These are phyloP conservation scores for Poeciliopsis turrubarensis DNA, from an alignment of 2,113 vertebrate genomes.

Conservation along the genomic window DNA sequence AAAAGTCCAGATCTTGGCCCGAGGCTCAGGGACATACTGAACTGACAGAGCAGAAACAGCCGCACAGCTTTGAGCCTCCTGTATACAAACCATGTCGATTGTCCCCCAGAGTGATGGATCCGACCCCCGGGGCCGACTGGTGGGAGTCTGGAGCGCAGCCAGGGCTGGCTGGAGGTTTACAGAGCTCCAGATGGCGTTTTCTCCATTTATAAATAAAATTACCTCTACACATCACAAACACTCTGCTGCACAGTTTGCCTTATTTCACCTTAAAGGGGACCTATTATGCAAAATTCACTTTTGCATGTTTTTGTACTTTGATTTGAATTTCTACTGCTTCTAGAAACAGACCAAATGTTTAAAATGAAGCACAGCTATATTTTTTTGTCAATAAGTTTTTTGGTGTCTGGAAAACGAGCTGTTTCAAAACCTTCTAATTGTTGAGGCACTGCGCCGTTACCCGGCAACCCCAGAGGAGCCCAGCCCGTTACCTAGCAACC, in stretches of 20 bases:
- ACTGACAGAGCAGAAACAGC: constrained; percentile 15
- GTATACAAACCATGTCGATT: constrained; percentile 38
- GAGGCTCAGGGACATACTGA: not conserved
- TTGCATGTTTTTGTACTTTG: too few species aligned
- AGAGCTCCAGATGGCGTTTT: constrained; percentile 64
- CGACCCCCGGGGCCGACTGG: constrained; percentile 28
- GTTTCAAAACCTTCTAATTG: too few species aligned
- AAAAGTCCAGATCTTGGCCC: constrained; percentile 18
- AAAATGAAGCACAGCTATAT: too few species aligned
- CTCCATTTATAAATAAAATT: constrained; percentile 67
- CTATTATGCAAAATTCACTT: too few species aligned
- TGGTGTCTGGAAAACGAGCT: too few species aligned
- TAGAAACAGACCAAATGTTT: too few species aligned
- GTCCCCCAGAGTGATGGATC: constrained; percentile 25
- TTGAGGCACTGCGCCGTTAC: too few species aligned
- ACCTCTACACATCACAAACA: constrained; percentile 35
- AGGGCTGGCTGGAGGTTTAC: constrained; percentile 49
- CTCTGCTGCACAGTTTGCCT: not conserved
- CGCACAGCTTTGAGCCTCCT: constrained; percentile 26
- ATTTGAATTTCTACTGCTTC: too few species aligned
- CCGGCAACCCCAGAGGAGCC: too few species aligned
- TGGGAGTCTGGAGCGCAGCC: constrained; percentile 50
- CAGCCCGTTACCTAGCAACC: too few species aligned
- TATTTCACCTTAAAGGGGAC: not conserved
- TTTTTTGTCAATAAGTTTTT: too few species aligned